Base-by-base conservation (phyloP, 2,888 invertebrate species). In the Chouioia cunea region DNA sequence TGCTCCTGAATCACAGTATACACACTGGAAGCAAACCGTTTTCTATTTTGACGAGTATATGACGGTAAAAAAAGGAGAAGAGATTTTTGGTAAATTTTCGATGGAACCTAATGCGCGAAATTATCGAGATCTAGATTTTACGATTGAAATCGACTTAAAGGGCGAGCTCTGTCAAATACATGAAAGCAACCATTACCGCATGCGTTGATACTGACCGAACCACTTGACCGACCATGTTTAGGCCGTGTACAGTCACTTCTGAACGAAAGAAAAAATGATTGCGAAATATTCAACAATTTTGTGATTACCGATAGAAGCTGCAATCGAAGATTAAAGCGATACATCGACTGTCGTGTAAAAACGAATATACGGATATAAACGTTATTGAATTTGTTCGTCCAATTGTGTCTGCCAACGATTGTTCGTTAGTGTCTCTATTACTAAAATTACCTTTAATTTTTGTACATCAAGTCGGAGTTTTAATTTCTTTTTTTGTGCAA, bases 1-100 rank as follows among this genome's bases (percentile, higher is more conserved):
- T 70, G 97, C 97, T 0, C 99, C 99, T 0, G 99, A 99, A 84
- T 94, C 96, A 0, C 95, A 95, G 43, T 99, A 99, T 87, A 99
- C 99, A 22, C 99, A 99, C 86, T 99, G 99, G 99, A 99, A 99
- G 86, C 97, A 98, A 86, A 95, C 94, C 8, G 99, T 99, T 62
- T 99, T 99, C 88, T 99, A 99, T 86, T 93, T 99, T 79, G 95
- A 97, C 82, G 97, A 99, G 79, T 97, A 96, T 82, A 91, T 99
- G 89, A 99, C 99, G 2, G 97, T 96, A 46, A 98, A 98, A 85
- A 96, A 96, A 81, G 93, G 93, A 66, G 99, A 99, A 85, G 97
- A 97, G 85, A 92, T 99, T 71, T 91, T 90, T 63, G 99, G 99
- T 27, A 91, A 91, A 8, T 97, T 99, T 86, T 91, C 92, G 63